A percentile compares a stretch with the other conserved stretches of the same genome.
phyloP scores from a whole-genome alignment of 2,797 vertebrate species.

The Ibycter americanus region DNA sequence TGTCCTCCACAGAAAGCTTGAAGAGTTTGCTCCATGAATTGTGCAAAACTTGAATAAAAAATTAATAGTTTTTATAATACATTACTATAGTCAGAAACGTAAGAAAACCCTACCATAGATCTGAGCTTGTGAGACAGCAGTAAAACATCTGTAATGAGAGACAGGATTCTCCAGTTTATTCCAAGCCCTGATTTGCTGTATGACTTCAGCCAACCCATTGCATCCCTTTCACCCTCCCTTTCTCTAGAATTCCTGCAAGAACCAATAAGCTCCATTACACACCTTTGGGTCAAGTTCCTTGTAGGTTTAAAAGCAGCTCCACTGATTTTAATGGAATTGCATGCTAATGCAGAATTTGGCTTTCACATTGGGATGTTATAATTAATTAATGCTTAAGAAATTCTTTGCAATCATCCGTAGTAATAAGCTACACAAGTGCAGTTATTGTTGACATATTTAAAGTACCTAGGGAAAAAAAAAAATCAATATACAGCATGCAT shows the following conservation, averaged over 20 bases:
- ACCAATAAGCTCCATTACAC: not conserved
- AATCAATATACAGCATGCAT: not conserved
- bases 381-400: conserved; percentile 44
- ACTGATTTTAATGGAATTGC: not conserved
- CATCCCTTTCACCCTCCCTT: not conserved
- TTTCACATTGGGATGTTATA: not conserved
- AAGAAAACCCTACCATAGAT: not conserved
- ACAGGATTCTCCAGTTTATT: not conserved
- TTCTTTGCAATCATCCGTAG: not conserved
- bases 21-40: not conserved
- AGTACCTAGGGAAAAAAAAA: not conserved
- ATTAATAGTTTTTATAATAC: not conserved
- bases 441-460: not conserved
- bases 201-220: not conserved
- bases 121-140: not conserved
- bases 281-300: not conserved
- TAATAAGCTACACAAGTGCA: not conserved
- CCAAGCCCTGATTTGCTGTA: not conserved
- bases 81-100: not conserved
- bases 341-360: not conserved
- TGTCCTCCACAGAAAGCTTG: not conserved
- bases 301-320: not conserved
- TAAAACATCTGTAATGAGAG: not conserved
- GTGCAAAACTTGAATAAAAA: not conserved
- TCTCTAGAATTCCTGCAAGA: not conserved